A percentile compares a stretch with the other conserved stretches of the same genome.
These are phyloP conservation scores for Nesometra sesokonis DNA, from an alignment of 35 echinoderm and acorn worm genomes.

Conservation along the genomic window DNA sequence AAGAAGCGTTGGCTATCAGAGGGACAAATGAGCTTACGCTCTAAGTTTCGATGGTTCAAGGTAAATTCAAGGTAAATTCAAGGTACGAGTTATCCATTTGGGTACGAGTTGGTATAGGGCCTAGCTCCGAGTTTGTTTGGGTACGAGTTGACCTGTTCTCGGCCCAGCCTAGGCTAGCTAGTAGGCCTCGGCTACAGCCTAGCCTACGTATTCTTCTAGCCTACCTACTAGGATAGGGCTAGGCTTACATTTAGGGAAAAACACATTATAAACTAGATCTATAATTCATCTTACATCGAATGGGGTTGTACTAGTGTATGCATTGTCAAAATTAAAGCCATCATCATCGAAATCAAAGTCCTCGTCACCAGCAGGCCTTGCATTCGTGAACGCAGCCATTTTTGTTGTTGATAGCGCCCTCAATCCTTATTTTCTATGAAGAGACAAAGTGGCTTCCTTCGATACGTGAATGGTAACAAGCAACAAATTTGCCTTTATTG, in stretches of 20 bases:
- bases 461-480: no score
- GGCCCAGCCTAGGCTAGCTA: no score
- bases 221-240: neutral
- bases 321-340: neutral
- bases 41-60: no score
- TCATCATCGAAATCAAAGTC: neutral
- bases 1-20: no score
- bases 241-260: neutral
- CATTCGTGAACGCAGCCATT: neutral
- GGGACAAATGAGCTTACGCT: no score
- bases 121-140: no score
- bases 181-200: no score
- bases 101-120: no score
- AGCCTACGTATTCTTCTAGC: neutral
- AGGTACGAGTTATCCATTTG: no score
- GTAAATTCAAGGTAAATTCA: no score
- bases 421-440: neutral
- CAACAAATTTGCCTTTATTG: no score
- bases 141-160: no score
- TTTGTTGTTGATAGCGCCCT: neutral
- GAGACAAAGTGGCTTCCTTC: neutral
- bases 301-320: neutral
- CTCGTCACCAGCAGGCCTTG: neutral
- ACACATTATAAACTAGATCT: neutral
- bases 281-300: neutral